Percentiles rank a stretch among this genome's conserved stretches.
Conservation (phyloP, 2,797 vertebrate species). For the Spatula clypeata region DNA sequence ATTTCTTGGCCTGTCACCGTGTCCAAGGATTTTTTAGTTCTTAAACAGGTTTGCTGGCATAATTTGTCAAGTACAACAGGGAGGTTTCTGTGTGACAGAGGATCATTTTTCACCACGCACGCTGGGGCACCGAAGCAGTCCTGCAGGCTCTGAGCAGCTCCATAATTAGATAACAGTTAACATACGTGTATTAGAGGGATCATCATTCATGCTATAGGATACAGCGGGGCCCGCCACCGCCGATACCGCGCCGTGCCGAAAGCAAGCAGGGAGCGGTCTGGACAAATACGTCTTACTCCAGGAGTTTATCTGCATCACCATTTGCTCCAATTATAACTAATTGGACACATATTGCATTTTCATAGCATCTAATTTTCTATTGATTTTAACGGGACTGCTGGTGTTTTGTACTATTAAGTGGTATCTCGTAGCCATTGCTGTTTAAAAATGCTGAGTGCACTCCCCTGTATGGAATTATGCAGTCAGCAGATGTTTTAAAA, state of each 20-base stretch:
- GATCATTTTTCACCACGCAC: constrained; percentile 60
- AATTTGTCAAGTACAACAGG: constrained; percentile 61
- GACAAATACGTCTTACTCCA: constrained; percentile 8
- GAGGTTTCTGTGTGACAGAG: constrained; percentile 49
- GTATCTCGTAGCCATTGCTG: constrained; percentile 57
- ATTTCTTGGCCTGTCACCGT: neutral
- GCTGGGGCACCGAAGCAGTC: neutral
- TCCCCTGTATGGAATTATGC: constrained; percentile 60
- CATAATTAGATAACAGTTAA: constrained; percentile 67
- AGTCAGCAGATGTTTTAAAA: constrained; percentile 85
- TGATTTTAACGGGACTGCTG: constrained; percentile 75
- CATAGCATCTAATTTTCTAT: constrained; percentile 82
- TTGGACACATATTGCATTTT: constrained; percentile 79
- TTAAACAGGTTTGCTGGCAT: constrained; percentile 50
- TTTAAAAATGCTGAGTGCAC: constrained; percentile 79
- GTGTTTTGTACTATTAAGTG: constrained; percentile 73
- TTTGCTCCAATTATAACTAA: constrained; percentile 84
- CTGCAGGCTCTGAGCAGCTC: constrained; percentile 11
- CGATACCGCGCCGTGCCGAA: accelerated
- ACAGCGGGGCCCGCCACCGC: neutral
- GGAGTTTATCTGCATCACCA: constrained; percentile 72
- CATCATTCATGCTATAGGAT: constrained; percentile 42
- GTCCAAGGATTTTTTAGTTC: constrained; percentile 59
- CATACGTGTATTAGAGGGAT: neutral
- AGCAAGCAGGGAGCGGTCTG: neutral